Base-by-base conservation (phyloP, 2,888 invertebrate genomes). In the Candidula unifasciata region DNA sequence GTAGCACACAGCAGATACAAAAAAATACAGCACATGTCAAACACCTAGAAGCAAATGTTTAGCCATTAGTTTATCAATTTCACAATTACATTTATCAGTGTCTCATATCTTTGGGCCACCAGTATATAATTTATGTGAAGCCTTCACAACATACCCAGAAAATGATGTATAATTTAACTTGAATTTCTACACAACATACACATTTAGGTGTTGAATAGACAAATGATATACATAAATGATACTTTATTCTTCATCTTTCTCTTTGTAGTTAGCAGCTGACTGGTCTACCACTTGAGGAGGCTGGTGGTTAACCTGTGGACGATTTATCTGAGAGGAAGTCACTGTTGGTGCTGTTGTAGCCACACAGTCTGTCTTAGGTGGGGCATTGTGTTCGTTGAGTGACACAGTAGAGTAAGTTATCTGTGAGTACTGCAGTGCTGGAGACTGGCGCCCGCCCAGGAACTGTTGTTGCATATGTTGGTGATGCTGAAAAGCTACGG, bases 391-490 rank as follows among this genome's bases (percentile, higher is more conserved):
- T 60, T 82, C 82, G n/a, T 69, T 82, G 30, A 44, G 66, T 33
- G 68, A 8, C 30, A 82, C 54, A 13, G 68, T 13, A 16, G 82
- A 64, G 68, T 82, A 82, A 33, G 66, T 30, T 52, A 82, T 76
- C 52, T 57, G 82, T 13, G 82, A 21, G 77, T 77, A 77, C 60
- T 77, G 82, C 10, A 83, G 18, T 13, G 79, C 71, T 2, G 83
- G 83, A 3, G 78, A 79, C 57, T 79, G 68, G 3, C 83, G 71
- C 2, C 83, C 83, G 21, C 79, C 52, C 16, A 79, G 16, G 33
- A 52, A 76, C 71, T 68, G 83, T 30, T 74, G 80, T 57, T 80
- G 84, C 18, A 69, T 44, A 52, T 84, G 80, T 27, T 80, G 84
- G 27, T 84, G 84, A 35, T 80, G 80, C 57, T 64, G 80, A 24